Percentiles rank a stretch among this genome's conserved stretches.
Conservation (phyloP, 2,888 invertebrate genomes). For the Amphiduros pacificus region DNA sequence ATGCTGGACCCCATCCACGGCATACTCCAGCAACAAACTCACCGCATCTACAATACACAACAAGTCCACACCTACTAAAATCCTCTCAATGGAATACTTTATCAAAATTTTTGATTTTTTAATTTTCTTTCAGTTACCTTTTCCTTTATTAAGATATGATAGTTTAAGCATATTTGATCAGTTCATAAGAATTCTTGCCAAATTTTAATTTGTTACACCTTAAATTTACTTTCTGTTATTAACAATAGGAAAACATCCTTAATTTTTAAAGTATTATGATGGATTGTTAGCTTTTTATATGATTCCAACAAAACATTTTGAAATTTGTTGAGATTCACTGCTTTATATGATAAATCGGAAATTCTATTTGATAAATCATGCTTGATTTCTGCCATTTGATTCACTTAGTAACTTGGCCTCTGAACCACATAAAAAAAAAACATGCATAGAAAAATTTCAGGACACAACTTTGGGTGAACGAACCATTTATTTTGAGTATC, state of each 20-base stretch:
- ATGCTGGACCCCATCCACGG: conserved; percentile 33
- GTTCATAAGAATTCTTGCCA: background rate
- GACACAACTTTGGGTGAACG: background rate
- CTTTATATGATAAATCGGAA: too few relatives aligned
- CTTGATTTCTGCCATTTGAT: too few relatives aligned
- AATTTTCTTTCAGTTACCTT: background rate
- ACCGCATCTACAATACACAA: conserved; percentile 37
- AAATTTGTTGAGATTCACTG: background rate
- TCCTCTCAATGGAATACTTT: background rate
- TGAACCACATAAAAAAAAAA: background rate
- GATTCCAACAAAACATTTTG: background rate
- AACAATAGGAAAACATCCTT: too few relatives aligned
- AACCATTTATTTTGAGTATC: conserved; percentile 53
- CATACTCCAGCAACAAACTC: conserved; percentile 48
- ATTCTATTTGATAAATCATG: too few relatives aligned
- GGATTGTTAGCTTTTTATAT: too few relatives aligned
- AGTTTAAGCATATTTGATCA: background rate
- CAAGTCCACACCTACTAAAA: background rate
- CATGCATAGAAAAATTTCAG: background rate
- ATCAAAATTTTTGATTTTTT: too few relatives aligned
- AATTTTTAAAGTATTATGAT: too few relatives aligned
- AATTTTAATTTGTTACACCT: background rate
- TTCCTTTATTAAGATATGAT: background rate
- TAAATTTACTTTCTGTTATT: background rate
- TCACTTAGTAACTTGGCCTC: background rate